phyloP scores from a whole-genome alignment of 2,797 vertebrate species.

The Yasuhikotakia modesta region DNA sequence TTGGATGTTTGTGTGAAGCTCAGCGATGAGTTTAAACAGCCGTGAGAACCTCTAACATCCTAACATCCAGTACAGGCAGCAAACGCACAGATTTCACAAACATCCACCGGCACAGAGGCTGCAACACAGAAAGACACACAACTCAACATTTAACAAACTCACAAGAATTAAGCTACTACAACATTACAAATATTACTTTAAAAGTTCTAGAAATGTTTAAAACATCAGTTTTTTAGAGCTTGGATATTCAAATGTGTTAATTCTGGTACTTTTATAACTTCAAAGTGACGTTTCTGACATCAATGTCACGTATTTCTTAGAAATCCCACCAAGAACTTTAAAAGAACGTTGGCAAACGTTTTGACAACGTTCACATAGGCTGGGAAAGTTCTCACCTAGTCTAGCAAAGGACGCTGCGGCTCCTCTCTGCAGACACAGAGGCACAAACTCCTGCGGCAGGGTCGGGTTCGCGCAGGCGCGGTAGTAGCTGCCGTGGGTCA shows the following conservation, averaged over 20 bases:
- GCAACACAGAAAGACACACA: conserved; percentile 40
- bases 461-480: conserved; percentile 72
- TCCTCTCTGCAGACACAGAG: conserved; percentile 71
- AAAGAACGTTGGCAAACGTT: too few relatives aligned
- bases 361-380: too few relatives aligned
- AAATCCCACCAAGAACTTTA: too few relatives aligned
- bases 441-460: conserved; percentile 75
- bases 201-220: too few relatives aligned
- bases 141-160: too few relatives aligned
- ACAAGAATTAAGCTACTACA: too few relatives aligned
- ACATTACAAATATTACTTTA: too few relatives aligned
- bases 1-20: conserved; percentile 5
- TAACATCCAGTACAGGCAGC: conserved; percentile 80
- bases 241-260: too few relatives aligned
- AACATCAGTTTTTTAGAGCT: too few relatives aligned
- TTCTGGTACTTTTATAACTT: too few relatives aligned
- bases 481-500: conserved; percentile 56
- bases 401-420: conserved; percentile 68
- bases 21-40: not conserved
- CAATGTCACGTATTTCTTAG: too few relatives aligned
- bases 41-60: conserved; percentile 8
- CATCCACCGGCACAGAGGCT: conserved; percentile 71
- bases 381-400: conserved; percentile 67
- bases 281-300: too few relatives aligned
- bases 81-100: conserved; percentile 81